A percentile compares a stretch with the other conserved stretches of the same genome.
Conservation (phyloP, 35 echinoderm and acorn worm species). For the Strongylocentrotus purpuratus region DNA sequence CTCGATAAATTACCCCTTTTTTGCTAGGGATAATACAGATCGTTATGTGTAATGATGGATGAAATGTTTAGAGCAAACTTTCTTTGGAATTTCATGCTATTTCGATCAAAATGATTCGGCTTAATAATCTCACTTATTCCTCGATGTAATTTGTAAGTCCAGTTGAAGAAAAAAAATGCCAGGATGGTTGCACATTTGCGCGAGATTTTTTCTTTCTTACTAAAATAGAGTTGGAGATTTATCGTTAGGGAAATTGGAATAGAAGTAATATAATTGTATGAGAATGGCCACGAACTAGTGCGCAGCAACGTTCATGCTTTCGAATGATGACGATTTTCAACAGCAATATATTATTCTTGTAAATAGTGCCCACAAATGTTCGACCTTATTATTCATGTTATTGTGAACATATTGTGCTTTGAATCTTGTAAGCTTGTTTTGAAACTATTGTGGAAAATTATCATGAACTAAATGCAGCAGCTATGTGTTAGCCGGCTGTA, state of each 20-base stretch:
- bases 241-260: background rate
- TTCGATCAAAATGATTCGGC: background rate
- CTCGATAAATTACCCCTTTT: no score
- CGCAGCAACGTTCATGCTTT: background rate
- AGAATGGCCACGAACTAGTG: background rate
- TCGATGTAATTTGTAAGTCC: background rate
- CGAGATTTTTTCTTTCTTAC: background rate
- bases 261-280: background rate
- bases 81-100: background rate
- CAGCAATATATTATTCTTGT: constrained; percentile 3
- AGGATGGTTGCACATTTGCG: background rate
- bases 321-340: background rate
- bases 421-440: background rate
- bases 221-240: background rate
- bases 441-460: background rate
- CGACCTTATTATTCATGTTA: background rate
- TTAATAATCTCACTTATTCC: background rate
- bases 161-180: background rate
- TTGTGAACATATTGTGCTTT: background rate
- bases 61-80: background rate
- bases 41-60: background rate
- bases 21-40: no score
- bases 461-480: background rate
- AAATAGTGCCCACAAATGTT: background rate
- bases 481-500: background rate